These are phyloP conservation scores for Carterocephalus palaemon DNA, from an alignment of 2,888 invertebrate species.

Conservation along the genomic window DNA sequence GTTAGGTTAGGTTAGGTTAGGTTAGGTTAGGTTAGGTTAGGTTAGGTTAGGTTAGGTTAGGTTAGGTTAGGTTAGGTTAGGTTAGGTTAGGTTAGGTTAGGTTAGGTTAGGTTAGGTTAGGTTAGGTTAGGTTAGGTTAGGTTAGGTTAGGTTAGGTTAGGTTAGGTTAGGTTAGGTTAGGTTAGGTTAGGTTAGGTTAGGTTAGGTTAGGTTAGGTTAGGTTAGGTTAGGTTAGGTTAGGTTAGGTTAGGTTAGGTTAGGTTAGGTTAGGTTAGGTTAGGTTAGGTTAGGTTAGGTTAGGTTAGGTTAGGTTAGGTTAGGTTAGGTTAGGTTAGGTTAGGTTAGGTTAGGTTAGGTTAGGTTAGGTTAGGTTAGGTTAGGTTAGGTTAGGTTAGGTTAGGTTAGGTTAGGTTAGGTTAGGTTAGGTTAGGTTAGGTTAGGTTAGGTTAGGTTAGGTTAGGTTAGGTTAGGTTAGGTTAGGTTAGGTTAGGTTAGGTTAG, in stretches of 20 bases:
- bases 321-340: slow-evolving; percentile 29
- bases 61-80: slow-evolving; percentile 1
- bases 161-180: slow-evolving; percentile 1
- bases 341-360: slow-evolving; percentile 28
- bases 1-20: slow-evolving; percentile 1
- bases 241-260: slow-evolving; percentile 24
- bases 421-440: slow-evolving; percentile 29
- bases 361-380: slow-evolving; percentile 29
- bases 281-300: slow-evolving; percentile 11
- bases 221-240: slow-evolving; percentile 25
- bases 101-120: slow-evolving; percentile 1
- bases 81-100: slow-evolving; percentile 1
- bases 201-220: slow-evolving; percentile 22
- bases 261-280: slow-evolving; percentile 17
- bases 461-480: slow-evolving; percentile 27
- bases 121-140: slow-evolving; percentile 1
- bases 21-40: slow-evolving; percentile 1
- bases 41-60: slow-evolving; percentile 1
- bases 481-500: slow-evolving; percentile 21
- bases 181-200: slow-evolving; percentile 1
- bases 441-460: slow-evolving; percentile 30
- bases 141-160: slow-evolving; percentile 1
- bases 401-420: slow-evolving; percentile 28
- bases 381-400: slow-evolving; percentile 29
- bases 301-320: slow-evolving; percentile 27